Base-by-base conservation (phyloP, 2,797 vertebrate genomes). In the Macropodus opercularis region DNA sequence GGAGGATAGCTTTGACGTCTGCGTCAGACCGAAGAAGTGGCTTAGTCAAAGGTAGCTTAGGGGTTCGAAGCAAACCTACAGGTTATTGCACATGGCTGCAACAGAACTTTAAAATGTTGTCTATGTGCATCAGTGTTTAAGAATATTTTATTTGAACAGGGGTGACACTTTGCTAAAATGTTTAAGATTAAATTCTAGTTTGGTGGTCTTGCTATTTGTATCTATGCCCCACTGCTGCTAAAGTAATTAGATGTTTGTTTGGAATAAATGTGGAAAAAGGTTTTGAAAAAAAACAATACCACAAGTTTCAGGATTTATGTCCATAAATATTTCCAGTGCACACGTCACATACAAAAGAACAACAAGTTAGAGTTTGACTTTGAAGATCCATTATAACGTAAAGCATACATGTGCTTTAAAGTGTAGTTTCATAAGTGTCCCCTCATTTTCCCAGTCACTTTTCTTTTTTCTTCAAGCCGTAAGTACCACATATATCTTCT, bases 401-500 rank as follows among this genome's bases (percentile, higher is more conserved):
- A 14, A 52, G 12, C 11, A 51, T 27, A 36, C 11, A 27, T n/a
- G 17, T 61, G 38, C 39, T 31, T 19, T 60, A 50, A 75, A 66
- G 32, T 55, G 17, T 5, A 47, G 49, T 26, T 79, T 26, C 39
- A 73, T 32, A 67, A 26, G 24, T 13, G 8, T 61, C n/a, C 24
- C 27, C 52, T 69, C 34, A 11, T 39, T 53, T 52, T 69, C 29
- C 27, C 47, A 41, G 42, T 49, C 15, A 22, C 47, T 21, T 39
- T 63, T 47, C 44, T 52, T 10, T 43, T 71, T 71, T 38, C 54
- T 34, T 51, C 39, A 46, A 67, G 26, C 60, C 64, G 56, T 59
- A 67, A 74, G 22, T 26, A 35, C 64, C 23, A 46, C 63, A 79
- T 67, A 72, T 57, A 66, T 71, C 49, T 34, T 66, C 36, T 56